Evolutionary conservation across 2,113 vertebrate genomes (phyloP).

Genomic region (Epinephelus lanceolatus): DNA sequence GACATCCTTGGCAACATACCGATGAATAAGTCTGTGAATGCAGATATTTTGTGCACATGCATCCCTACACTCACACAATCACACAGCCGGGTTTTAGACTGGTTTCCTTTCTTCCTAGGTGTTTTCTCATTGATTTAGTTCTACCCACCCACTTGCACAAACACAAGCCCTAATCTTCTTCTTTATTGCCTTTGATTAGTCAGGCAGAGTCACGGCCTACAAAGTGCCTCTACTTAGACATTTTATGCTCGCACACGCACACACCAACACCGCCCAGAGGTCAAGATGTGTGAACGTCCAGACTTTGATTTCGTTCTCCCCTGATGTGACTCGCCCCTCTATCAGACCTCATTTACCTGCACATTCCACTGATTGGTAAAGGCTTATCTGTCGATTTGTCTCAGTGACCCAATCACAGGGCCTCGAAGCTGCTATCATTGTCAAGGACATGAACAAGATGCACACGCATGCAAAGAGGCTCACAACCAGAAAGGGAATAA

Average conservation of each 20-base stretch:
- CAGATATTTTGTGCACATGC: neutral
- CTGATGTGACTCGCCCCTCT: neutral
- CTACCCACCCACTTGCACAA: constrained; percentile 3
- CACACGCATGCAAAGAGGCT: neutral
- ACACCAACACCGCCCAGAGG: neutral
- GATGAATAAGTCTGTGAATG: constrained; percentile 1
- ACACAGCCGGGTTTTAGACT: neutral
- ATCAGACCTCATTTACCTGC: constrained; percentile 44
- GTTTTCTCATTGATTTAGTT: constrained; percentile 20
- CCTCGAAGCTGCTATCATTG: neutral
- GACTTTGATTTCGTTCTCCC: neutral
- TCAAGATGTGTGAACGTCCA: neutral
- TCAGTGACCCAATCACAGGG: constrained; percentile 15
- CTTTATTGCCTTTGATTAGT: constrained; percentile 32
- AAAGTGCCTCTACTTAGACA: neutral
- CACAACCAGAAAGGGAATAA: neutral
- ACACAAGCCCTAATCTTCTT: constrained; percentile 19
- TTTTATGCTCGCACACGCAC: neutral
- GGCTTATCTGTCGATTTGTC: constrained; percentile 14
- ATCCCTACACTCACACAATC: neutral
- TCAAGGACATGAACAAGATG: constrained; percentile 14
- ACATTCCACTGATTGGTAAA: constrained; percentile 3
- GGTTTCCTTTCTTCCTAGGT: neutral
- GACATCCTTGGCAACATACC: constrained; percentile 6
- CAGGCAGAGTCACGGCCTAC: constrained; percentile 10